phyloP scores from a whole-genome alignment of 2,888 invertebrate genomes.

The Embidobia sp. region DNA sequence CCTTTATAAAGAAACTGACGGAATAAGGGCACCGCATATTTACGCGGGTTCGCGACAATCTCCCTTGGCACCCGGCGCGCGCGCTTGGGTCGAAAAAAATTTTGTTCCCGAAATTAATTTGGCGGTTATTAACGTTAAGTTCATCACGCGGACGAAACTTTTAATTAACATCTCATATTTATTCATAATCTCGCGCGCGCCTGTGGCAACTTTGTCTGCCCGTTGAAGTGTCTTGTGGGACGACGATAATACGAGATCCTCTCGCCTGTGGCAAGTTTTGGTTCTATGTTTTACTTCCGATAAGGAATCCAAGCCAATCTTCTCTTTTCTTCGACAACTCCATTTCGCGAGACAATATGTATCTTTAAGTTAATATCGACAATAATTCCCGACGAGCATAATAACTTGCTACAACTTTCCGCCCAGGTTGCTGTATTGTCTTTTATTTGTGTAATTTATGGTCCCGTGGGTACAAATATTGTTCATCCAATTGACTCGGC shows the following conservation, averaged over 20 bases:
- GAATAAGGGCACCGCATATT: too few species aligned
- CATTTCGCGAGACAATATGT: constrained; percentile 59
- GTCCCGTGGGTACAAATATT: too few species aligned
- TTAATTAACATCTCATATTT: constrained; percentile 70
- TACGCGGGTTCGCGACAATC: too few species aligned
- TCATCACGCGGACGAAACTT: constrained; percentile 56
- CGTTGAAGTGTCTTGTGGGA: constrained; percentile 59
- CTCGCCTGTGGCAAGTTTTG: constrained; percentile 57
- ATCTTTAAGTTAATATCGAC: constrained; percentile 55
- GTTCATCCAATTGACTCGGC: too few species aligned
- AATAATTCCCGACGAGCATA: constrained; percentile 47
- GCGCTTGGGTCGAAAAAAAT: constrained; percentile 14
- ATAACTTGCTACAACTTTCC: constrained; percentile 13
- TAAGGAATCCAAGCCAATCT: constrained; percentile 63
- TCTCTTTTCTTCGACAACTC: constrained; percentile 60
- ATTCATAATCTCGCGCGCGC: constrained; percentile 66
- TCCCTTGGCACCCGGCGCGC: too few species aligned
- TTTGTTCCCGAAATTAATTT: constrained; percentile 44
- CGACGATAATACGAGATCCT: constrained; percentile 61
- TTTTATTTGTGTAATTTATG: constrained; percentile 29
- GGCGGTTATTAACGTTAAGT: constrained; percentile 41
- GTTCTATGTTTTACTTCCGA: constrained; percentile 57
- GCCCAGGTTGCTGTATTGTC: constrained; percentile 9
- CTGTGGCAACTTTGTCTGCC: constrained; percentile 45
- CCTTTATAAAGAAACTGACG: too few species aligned